Conservation (phyloP, 2,797 vertebrate genomes). For the Lithobates sylvaticus region DNA sequence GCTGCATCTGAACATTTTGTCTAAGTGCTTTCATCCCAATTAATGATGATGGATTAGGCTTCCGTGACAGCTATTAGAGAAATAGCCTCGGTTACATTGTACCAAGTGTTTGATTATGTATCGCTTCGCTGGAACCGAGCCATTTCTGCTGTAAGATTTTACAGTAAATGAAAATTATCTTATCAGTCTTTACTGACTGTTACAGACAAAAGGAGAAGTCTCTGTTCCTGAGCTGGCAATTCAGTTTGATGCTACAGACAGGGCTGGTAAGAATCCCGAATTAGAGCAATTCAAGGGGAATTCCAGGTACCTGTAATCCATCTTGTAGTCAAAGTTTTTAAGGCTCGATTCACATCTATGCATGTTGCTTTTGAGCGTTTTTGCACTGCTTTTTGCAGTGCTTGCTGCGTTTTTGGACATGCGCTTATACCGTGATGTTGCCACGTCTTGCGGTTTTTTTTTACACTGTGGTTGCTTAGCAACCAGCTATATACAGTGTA, state of each 20-base stretch:
- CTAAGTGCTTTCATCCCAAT: conserved; percentile 62
- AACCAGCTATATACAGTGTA: too few relatives aligned
- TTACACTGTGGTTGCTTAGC: too few relatives aligned
- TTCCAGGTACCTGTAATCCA: not conserved
- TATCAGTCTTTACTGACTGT: conserved; percentile 38
- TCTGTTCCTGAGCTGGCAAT: not conserved
- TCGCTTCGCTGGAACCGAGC: conserved; percentile 13
- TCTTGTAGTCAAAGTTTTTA: not conserved
- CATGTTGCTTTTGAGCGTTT: too few relatives aligned
- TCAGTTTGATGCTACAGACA: not conserved
- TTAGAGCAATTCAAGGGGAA: not conserved
- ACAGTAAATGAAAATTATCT: conserved; percentile 43
- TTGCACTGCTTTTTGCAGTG: too few relatives aligned
- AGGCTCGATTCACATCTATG: too few relatives aligned
- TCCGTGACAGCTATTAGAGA: conserved; percentile 51
- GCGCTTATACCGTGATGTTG: too few relatives aligned
- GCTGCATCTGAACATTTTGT: conserved; percentile 60
- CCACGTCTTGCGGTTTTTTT: too few relatives aligned
- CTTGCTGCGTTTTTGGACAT: too few relatives aligned
- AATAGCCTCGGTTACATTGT: conserved; percentile 25
- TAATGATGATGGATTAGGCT: conserved; percentile 60
- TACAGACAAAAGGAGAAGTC: conserved; percentile 29
- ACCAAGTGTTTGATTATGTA: conserved; percentile 47
- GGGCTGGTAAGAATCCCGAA: too few relatives aligned
- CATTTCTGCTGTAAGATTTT: conserved; percentile 37